A percentile compares a stretch with the other conserved stretches of the same genome.
Conservation (phyloP, 35 echinoderm and acorn worm species). For the Ophioderma brevispina region DNA sequence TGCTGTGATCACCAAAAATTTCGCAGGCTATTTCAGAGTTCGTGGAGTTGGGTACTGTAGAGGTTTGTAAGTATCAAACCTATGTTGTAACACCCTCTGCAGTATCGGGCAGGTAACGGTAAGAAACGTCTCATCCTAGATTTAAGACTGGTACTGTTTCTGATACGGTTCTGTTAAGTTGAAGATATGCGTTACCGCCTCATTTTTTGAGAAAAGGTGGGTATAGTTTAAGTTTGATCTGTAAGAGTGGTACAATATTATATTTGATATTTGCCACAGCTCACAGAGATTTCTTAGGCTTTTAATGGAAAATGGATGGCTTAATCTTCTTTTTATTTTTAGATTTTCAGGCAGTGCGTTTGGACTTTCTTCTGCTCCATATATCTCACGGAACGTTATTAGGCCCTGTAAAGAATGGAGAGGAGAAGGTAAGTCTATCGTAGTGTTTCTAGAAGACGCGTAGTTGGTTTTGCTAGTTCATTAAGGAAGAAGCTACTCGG, state of each 20-base stretch:
- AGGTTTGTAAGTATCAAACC: neutral
- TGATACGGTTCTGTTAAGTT: neutral
- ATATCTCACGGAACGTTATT: conserved; percentile 12
- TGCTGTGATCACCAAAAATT: neutral
- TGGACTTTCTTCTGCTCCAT: conserved; percentile 23
- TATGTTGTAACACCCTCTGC: neutral
- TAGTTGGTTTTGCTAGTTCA: neutral
- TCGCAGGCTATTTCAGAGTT: conserved; percentile 1
- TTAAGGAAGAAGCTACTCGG: neutral
- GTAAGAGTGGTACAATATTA: neutral
- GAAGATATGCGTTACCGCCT: conserved; percentile 12
- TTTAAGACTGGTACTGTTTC: neutral
- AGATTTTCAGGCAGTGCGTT: conserved; percentile 11
- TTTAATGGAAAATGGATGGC: neutral
- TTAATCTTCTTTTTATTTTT: too few species aligned
- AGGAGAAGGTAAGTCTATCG: neutral
- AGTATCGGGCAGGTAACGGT: neutral
- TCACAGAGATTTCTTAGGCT: neutral
- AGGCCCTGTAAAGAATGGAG: conserved; percentile 18
- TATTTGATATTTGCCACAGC: conserved; percentile 1
- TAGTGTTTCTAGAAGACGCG: conserved; percentile 38
- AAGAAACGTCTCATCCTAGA: conserved; percentile 3
- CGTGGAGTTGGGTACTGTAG: neutral
- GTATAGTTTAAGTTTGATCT: conserved; percentile 17
- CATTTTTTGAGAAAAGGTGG: neutral